A percentile compares a stretch with the other conserved stretches of the same genome.
Evolutionary conservation across 2,113 vertebrate species (phyloP).

Genomic region (Grallaria varia): DNA sequence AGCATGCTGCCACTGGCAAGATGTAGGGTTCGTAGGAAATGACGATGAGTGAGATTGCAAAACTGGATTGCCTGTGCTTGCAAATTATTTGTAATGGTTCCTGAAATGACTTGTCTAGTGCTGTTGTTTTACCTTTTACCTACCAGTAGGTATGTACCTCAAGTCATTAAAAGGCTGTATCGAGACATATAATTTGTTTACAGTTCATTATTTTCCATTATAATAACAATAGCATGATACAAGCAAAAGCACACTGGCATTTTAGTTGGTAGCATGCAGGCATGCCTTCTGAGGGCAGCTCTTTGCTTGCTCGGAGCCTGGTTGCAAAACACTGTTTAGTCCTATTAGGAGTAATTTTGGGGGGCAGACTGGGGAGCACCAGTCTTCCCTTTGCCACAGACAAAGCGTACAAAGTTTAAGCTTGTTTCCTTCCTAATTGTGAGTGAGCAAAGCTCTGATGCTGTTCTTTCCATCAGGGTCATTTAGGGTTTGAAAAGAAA

Average conservation of each 20-base stretch:
- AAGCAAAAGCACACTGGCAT: not conserved
- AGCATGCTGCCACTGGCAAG: not conserved
- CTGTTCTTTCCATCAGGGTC: not conserved
- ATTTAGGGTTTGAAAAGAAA: not conserved
- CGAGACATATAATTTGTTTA: constrained; percentile 6
- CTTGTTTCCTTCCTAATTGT: not conserved
- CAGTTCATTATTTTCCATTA: not conserved
- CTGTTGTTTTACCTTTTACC: constrained; percentile 53
- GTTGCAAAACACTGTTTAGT: not conserved
- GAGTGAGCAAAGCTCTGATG: not conserved
- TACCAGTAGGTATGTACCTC: constrained; percentile 8
- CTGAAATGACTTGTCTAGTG: constrained; percentile 34
- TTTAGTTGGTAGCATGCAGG: not conserved
- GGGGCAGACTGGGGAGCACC: not conserved
- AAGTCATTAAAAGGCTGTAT: not conserved
- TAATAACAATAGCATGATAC: constrained; percentile 1
- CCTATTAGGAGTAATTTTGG: not conserved
- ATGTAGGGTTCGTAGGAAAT: not conserved
- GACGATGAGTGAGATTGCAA: constrained; percentile 19
- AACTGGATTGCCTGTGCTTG: not conserved
- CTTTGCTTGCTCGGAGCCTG: not conserved
- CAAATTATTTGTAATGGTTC: constrained; percentile 10
- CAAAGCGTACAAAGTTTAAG: not conserved
- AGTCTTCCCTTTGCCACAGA: not conserved
- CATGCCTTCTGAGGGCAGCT: not conserved